Conservation (phyloP, 1,140 invertebrate species). For the Macrobrachium nipponense region DNA sequence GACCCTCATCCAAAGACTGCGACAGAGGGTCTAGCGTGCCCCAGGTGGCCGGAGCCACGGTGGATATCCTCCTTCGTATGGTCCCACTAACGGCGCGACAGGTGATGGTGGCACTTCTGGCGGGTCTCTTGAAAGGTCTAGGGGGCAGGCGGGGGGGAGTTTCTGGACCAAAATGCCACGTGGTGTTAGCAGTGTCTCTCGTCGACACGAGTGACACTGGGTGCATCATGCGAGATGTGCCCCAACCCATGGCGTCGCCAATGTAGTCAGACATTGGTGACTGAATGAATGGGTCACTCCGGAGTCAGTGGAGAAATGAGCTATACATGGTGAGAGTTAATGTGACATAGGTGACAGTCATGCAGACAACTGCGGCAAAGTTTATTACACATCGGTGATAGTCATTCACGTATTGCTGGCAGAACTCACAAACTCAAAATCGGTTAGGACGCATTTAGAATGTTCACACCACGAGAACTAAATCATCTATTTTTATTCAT, state of each 20-base stretch:
- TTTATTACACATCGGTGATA: too few species aligned
- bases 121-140: conserved; percentile 27
- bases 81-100: conserved; percentile 26
- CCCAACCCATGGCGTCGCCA: conserved; percentile 13
- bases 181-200: background rate
- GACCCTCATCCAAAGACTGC: background rate
- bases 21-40: conserved; percentile 44
- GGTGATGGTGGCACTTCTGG: conserved; percentile 30
- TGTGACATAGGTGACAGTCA: too few species aligned
- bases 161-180: background rate
- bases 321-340: too few species aligned
- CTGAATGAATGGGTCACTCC: background rate
- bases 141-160: background rate
- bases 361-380: too few species aligned
- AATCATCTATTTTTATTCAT: too few species aligned
- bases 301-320: background rate
- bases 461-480: too few species aligned
- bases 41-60: conserved; percentile 33
- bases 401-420: too few species aligned
- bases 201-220: background rate
- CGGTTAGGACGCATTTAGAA: too few species aligned
- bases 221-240: background rate
- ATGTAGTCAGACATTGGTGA: conserved; percentile 39
- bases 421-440: too few species aligned
- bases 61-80: conserved; percentile 12